Evolutionary conservation across 2,888 invertebrate genomes (phyloP).

Genomic region (Schizotus pectinicornis): DNA sequence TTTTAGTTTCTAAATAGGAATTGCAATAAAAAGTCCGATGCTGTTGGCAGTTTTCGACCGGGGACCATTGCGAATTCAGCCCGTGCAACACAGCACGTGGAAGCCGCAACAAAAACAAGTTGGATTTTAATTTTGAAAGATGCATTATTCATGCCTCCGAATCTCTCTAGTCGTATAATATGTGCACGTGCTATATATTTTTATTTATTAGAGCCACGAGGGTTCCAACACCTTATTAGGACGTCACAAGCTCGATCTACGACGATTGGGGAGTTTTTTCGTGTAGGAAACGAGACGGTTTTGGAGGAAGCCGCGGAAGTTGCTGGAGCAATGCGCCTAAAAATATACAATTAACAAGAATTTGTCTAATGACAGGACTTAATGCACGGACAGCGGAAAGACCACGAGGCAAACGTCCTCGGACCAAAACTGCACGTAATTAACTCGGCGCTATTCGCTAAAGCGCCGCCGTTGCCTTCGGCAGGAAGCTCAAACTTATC

Average conservation of each 20-base stretch:
- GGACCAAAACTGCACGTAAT: no score
- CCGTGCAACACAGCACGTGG: constrained; percentile 30
- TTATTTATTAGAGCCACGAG: constrained; percentile 34
- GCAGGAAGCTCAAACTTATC: no score
- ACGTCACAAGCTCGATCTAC: neutral
- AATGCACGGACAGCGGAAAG: no score
- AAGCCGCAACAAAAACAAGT: constrained; percentile 41
- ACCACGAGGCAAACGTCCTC: no score
- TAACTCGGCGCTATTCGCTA: no score
- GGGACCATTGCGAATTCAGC: constrained; percentile 41
- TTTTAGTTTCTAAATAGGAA: constrained; percentile 46
- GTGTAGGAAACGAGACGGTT: no score
- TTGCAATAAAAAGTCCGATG: constrained; percentile 38
- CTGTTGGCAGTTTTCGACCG: constrained; percentile 35
- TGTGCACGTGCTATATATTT: constrained; percentile 45
- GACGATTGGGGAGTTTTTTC: no score
- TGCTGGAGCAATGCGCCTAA: no score
- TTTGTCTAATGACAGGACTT: no score
- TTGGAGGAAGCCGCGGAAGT: no score
- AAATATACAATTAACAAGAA: no score
- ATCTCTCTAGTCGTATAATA: constrained; percentile 37
- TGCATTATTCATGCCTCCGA: constrained; percentile 50
- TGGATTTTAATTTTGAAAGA: constrained; percentile 46
- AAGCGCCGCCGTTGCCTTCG: no score
- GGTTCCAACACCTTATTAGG: constrained; percentile 34